Base-by-base conservation (phyloP, 2,888 invertebrate genomes). In the Parnassius mnemosyne region DNA sequence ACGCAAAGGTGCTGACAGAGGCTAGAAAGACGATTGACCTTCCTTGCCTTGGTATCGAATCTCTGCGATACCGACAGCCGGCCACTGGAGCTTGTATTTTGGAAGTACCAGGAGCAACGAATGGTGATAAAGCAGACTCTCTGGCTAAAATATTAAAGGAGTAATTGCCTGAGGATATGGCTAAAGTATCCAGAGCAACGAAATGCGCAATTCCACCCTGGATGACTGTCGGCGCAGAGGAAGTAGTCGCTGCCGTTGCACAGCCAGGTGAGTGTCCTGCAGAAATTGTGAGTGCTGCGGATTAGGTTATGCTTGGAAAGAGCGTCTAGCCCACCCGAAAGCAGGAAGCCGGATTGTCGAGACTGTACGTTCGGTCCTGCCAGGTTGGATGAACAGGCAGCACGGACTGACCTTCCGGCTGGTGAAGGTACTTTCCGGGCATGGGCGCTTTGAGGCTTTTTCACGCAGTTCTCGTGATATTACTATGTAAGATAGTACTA, bases 201-300 rank as follows among this genome's bases (percentile, higher is more conserved):
- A 69, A 67, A 9, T 72, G 9, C 62, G 65, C 1, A 16, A 70
- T 0, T 59, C 66, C 0, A 70, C 66, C 1, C 52, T 70, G 16
- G 70, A 69, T 13, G 69, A 69, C 72, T 0, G 58, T 63, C 0
- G 55, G 59, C 0, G 47, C 16, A 2, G 69, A 69, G 0, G 20
- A 20, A 20, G 20, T 16, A 16, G 16, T 16, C 16, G 16, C 16
- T 16, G 16, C 2, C 16, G 50, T 71, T 0, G 56, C 68, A 0
- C 20, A 43, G 5, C 53, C 10, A 0, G 69, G 66, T 0, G 53
- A 16, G 0, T 70, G 70, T 16, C 3, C 49, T 0, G 12, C 10
- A 0, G 55, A 53, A 2, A 0, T 13, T 0, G 20, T 70, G 0
- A 10, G 61, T 52, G 41, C 50, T 0, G 63, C 65, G 5, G 71